Conservation (phyloP, 2,888 invertebrate genomes). For the Conomelus anceps region DNA sequence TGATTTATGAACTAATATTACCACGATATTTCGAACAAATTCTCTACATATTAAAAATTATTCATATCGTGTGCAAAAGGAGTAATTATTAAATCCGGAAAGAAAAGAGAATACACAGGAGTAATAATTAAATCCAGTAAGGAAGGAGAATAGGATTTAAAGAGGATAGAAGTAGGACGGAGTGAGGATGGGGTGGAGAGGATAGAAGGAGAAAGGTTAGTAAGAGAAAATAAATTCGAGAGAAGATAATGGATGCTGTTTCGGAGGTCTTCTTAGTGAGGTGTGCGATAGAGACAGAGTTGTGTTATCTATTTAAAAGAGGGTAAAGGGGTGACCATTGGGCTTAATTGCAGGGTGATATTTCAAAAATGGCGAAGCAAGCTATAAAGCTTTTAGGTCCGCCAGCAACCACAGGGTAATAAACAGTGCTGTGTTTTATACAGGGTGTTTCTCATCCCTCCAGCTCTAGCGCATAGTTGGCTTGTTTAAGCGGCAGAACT, state of each 20-base stretch:
- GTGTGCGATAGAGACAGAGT: neutral
- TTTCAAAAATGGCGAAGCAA: constrained; percentile 11
- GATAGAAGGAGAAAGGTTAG: neutral
- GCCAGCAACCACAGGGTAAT: constrained; percentile 5
- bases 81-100: neutral
- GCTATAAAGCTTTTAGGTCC: constrained; percentile 4
- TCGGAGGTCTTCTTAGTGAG: neutral
- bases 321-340: constrained; percentile 3
- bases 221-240: neutral
- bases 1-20: neutral
- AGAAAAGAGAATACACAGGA: neutral
- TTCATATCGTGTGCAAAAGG: neutral
- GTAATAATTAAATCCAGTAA: no score
- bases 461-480: neutral
- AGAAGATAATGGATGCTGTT: neutral
- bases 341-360: constrained; percentile 20
- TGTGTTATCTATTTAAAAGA: neutral
- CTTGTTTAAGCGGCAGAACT: neutral
- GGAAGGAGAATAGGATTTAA: no score
- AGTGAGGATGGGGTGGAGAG: no score
- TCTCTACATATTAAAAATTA: neutral
- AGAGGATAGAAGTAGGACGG: no score
- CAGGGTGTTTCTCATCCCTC: neutral
- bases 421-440: constrained; percentile 7
- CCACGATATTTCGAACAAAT: neutral